Evolutionary conservation across 1,140 invertebrate species (phyloP).

Genomic region (Lepidostoma basale): DNA sequence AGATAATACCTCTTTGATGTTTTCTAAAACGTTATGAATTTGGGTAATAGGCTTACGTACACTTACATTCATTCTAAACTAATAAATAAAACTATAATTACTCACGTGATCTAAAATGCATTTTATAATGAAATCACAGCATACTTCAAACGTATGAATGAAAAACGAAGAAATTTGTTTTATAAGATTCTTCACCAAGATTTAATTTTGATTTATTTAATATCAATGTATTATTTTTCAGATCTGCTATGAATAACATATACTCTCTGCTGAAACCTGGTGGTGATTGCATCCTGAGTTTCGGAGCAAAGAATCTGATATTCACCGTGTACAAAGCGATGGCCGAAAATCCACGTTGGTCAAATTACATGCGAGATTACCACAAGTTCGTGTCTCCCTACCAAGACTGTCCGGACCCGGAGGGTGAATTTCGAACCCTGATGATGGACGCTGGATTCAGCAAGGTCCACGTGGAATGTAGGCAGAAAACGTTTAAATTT

Average conservation of each 20-base stretch:
- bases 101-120: too few species aligned
- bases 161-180: too few species aligned
- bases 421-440: constrained; percentile 65
- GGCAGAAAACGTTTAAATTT: constrained; percentile 68
- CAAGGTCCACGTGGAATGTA: constrained; percentile 67
- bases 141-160: too few species aligned
- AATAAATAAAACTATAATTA: too few species aligned
- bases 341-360: constrained; percentile 65
- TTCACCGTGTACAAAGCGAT: constrained; percentile 73
- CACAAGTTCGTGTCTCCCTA: constrained; percentile 70
- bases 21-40: too few species aligned
- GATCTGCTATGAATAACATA: constrained; percentile 69
- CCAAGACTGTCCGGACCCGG: constrained; percentile 68
- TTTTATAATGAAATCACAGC: too few species aligned
- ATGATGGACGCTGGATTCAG: constrained; percentile 71
- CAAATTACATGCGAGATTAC: constrained; percentile 69
- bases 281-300: constrained; percentile 73
- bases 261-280: constrained; percentile 66
- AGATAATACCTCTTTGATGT: too few species aligned
- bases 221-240: constrained; percentile 52
- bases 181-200: background rate
- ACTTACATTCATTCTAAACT: too few species aligned
- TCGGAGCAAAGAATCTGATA: constrained; percentile 72
- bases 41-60: too few species aligned
- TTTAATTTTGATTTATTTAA: background rate